These are phyloP conservation scores for Aleadryas rufinucha DNA, from an alignment of 2,113 vertebrate species.

Conservation along the genomic window DNA sequence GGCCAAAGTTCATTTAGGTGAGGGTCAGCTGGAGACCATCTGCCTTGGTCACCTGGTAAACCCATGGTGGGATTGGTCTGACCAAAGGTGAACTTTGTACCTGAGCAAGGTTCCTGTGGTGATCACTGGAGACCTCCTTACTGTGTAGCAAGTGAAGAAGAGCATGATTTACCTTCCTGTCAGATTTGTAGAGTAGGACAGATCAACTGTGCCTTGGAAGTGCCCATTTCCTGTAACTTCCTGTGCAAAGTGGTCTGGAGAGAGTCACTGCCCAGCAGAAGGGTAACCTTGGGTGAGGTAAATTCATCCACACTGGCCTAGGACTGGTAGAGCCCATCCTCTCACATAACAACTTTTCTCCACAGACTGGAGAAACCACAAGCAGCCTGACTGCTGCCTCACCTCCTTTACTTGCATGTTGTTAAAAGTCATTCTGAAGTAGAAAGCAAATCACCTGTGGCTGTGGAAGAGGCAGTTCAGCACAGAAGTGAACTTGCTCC, in stretches of 20 bases:
- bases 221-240: neutral
- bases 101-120: neutral
- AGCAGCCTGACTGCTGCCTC: neutral
- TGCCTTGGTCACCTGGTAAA: neutral
- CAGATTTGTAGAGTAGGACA: neutral
- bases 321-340: neutral
- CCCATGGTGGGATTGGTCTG: neutral
- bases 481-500: neutral
- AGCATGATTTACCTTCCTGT: neutral
- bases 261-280: accelerated
- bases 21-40: neutral
- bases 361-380: no score
- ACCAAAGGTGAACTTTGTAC: neutral
- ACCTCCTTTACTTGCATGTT: neutral
- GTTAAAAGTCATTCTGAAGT: neutral
- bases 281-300: neutral
- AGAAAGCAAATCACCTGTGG: neutral
- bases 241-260: neutral
- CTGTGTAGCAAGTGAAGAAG: neutral
- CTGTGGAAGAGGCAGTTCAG: neutral
- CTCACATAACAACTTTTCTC: accelerated
- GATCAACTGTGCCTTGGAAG: neutral
- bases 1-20: neutral
- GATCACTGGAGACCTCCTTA: neutral
- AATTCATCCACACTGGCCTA: neutral